phyloP scores from a whole-genome alignment of 1,140 invertebrate genomes.

The Zophobas atratus region DNA sequence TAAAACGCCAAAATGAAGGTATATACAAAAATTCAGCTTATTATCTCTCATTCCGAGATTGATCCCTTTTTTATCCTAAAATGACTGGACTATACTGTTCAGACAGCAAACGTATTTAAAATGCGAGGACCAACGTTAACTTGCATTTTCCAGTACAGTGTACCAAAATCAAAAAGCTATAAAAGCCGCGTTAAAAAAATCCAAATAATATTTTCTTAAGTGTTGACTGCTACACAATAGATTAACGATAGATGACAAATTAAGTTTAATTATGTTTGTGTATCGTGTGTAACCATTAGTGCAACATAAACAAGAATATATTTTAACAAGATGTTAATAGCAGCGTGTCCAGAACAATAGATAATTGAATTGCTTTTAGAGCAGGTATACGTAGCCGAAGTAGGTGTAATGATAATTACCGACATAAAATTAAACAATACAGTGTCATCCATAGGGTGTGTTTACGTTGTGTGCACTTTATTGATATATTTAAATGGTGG shows the following conservation, averaged over 20 bases:
- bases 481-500: slow-evolving; percentile 58
- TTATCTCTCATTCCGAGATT: too few relatives aligned
- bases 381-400: slow-evolving; percentile 9
- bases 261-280: slow-evolving; percentile 42
- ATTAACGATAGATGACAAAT: slow-evolving; percentile 39
- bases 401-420: slow-evolving; percentile 29
- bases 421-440: slow-evolving; percentile 23
- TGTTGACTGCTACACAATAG: slow-evolving; percentile 6
- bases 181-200: neutral
- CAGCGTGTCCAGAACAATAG: slow-evolving; percentile 38
- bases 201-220: slow-evolving; percentile 10
- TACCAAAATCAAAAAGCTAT: neutral
- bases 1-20: too few relatives aligned
- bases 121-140: too few relatives aligned
- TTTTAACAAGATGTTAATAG: slow-evolving; percentile 43
- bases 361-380: slow-evolving; percentile 50
- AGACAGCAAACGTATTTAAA: too few relatives aligned
- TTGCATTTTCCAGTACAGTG: too few relatives aligned
- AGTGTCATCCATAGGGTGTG: slow-evolving; percentile 23
- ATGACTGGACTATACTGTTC: too few relatives aligned
- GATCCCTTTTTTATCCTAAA: too few relatives aligned
- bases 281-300: slow-evolving; percentile 40
- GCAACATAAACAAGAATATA: slow-evolving; percentile 39
- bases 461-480: slow-evolving; percentile 46
- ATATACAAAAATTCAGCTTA: too few relatives aligned